A percentile compares a stretch with the other conserved stretches of the same genome.
Conservation (phyloP, 2,888 invertebrate genomes). For the Agrypnus murinus region DNA sequence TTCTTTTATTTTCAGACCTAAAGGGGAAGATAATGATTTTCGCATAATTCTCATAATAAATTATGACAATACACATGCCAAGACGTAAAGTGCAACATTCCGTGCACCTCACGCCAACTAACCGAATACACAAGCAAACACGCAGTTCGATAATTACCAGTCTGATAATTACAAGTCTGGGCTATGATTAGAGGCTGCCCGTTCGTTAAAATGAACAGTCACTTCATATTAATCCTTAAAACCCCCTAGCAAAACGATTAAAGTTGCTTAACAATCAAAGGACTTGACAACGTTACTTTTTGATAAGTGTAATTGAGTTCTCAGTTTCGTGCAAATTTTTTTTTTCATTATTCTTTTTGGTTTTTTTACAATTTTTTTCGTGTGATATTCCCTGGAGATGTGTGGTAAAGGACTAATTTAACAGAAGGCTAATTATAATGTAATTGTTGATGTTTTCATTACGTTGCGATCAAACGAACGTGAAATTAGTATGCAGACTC, state of each 20-base stretch:
- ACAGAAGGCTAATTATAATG: constrained; percentile 62
- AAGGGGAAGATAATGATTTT: not conserved
- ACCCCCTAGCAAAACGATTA: constrained; percentile 53
- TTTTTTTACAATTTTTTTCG: not conserved
- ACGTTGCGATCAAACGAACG: constrained; percentile 19
- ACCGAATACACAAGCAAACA: constrained; percentile 66
- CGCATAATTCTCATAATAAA: constrained; percentile 18
- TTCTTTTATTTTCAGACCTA: not conserved
- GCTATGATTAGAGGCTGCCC: constrained; percentile 67
- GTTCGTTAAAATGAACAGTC: constrained; percentile 63
- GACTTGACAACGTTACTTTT: constrained; percentile 58
- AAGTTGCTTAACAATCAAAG: constrained; percentile 63
- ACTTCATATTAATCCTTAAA: constrained; percentile 43
- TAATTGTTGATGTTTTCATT: constrained; percentile 60
- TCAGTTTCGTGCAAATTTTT: constrained; percentile 66
- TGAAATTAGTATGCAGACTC: constrained; percentile 19
- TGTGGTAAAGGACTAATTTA: constrained; percentile 59
- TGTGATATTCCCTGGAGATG: constrained; percentile 59
- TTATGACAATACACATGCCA: constrained; percentile 52
- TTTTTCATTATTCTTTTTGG: constrained; percentile 56
- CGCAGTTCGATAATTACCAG: constrained; percentile 67
- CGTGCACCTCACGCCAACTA: constrained; percentile 62
- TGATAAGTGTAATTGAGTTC: constrained; percentile 68
- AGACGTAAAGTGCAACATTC: constrained; percentile 62
- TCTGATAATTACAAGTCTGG: constrained; percentile 66